Conservation (phyloP, 2,888 invertebrate species). For the Conomelus anceps region DNA sequence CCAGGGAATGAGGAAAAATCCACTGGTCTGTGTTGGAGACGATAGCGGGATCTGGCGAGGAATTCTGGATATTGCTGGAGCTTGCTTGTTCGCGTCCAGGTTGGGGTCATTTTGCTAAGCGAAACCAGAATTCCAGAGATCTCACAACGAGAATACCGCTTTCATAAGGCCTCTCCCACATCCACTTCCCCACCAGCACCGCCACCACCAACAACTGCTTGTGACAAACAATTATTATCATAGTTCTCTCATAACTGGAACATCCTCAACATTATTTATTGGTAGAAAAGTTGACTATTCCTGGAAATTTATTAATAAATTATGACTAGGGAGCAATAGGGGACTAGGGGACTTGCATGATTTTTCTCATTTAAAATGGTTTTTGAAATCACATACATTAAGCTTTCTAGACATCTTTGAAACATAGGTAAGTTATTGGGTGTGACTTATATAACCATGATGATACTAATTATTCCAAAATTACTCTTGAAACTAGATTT, state of each 20-base stretch:
- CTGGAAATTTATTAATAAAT: too few relatives aligned
- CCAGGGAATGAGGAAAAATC: background rate
- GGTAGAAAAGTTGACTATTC: background rate
- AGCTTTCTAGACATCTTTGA: too few relatives aligned
- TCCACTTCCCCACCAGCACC: background rate
- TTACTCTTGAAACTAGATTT: too few relatives aligned
- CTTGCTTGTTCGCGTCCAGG: background rate
- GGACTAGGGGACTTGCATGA: too few relatives aligned
- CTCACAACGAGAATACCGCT: constrained; percentile 11
- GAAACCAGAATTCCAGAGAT: constrained; percentile 5
- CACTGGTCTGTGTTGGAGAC: background rate
- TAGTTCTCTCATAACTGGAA: background rate
- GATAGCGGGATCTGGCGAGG: background rate
- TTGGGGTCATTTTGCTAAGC: constrained; percentile 2
- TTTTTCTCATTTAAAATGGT: too few relatives aligned
- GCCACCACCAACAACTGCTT: background rate
- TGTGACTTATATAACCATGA: too few relatives aligned
- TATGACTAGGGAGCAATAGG: background rate
- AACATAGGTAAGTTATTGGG: too few relatives aligned
- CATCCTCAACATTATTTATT: background rate
- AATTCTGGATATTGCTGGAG: constrained; percentile 4
- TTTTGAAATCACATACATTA: too few relatives aligned
- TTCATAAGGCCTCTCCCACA: background rate
- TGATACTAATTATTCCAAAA: too few relatives aligned
- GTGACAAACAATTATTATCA: background rate